Percentiles rank a stretch among this genome's conserved stretches.
Evolutionary conservation across 2,113 vertebrate genomes (phyloP).

Genomic region (Alaudala cheleensis): DNA sequence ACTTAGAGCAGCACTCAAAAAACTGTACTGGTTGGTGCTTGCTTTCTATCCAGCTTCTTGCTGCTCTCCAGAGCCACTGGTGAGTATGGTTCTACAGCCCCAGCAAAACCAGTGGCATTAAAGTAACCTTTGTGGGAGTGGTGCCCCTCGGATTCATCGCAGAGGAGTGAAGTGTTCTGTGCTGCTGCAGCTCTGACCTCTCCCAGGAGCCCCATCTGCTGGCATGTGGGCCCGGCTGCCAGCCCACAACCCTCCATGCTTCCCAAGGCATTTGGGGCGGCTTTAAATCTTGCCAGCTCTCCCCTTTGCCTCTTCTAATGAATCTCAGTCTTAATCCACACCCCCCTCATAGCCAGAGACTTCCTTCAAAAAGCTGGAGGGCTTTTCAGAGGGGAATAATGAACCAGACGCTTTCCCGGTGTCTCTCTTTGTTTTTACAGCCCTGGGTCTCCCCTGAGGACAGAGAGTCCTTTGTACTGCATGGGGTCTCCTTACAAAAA

Average conservation of each 20-base stretch:
- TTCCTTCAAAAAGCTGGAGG: conserved; percentile 45
- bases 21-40: background rate
- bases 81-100: background rate
- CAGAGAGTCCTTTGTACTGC: conserved; percentile 50
- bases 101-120: background rate
- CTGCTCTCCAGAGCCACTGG: background rate
- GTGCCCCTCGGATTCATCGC: background rate
- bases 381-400: conserved; percentile 57
- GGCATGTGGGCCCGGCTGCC: background rate
- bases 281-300: conserved; percentile 30
- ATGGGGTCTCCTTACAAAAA: conserved; percentile 35
- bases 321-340: conserved; percentile 26
- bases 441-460: conserved; percentile 48
- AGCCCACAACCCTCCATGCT: background rate
- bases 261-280: conserved; percentile 1
- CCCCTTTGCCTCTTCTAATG: conserved; percentile 30
- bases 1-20: background rate
- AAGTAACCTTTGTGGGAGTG: background rate
- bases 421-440: conserved; percentile 56
- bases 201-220: background rate
- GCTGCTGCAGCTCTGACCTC: background rate
- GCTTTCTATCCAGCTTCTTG: background rate
- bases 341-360: background rate
- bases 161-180: background rate
- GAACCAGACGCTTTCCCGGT: conserved; percentile 63